These are phyloP conservation scores for Gandaritis pyraliata DNA, from an alignment of 2,888 invertebrate species.

Conservation along the genomic window DNA sequence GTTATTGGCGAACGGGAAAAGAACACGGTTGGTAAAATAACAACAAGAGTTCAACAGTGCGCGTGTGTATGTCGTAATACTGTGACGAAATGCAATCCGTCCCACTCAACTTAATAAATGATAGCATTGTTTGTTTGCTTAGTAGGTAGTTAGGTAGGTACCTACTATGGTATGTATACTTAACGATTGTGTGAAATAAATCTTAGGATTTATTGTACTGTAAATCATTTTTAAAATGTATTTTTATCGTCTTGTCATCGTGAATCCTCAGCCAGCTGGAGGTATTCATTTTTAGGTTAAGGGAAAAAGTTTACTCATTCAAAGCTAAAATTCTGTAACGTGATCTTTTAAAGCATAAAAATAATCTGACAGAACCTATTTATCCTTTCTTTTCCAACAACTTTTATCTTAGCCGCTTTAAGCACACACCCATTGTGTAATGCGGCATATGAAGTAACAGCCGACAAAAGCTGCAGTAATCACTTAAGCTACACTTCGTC, in stretches of 20 bases:
- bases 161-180: no score
- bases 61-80: no score
- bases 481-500: conserved; percentile 76
- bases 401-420: conserved; percentile 21
- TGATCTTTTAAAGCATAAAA: neutral
- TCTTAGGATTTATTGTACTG: no score
- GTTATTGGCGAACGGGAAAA: conserved; percentile 41
- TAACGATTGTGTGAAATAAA: no score
- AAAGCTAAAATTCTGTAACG: neutral
- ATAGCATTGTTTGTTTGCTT: neutral
- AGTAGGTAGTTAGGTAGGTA: no score
- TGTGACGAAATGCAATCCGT: no score
- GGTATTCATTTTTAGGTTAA: no score
- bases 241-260: no score
- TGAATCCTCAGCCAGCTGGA: no score
- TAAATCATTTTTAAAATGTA: no score
- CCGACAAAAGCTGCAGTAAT: conserved; percentile 76
- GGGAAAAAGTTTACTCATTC: no score
- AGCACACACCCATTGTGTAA: conserved; percentile 31
- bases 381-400: conserved; percentile 1
- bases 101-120: neutral
- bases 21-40: conserved; percentile 56
- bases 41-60: neutral
- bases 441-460: conserved; percentile 43
- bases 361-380: neutral